These are phyloP conservation scores for Tupiocoris notatus DNA, from an alignment of 2,888 invertebrate species.

Conservation along the genomic window DNA sequence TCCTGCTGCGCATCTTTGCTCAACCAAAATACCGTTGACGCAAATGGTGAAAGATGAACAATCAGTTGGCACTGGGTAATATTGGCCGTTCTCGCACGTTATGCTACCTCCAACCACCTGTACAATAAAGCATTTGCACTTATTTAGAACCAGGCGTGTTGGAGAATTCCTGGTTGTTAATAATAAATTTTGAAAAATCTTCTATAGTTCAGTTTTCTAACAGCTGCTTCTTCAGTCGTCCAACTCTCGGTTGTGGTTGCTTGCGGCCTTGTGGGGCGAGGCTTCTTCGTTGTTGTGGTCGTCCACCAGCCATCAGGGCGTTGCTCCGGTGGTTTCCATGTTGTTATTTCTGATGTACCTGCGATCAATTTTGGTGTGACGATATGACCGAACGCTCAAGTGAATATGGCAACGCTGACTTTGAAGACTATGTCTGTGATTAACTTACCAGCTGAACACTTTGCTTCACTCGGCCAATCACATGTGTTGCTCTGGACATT, in stretches of 20 bases:
- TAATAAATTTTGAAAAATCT: neutral
- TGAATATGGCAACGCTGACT: too few species aligned
- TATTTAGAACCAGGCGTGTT: too few species aligned
- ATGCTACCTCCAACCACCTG: constrained; percentile 6
- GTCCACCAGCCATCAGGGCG: constrained; percentile 40
- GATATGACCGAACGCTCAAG: too few species aligned
- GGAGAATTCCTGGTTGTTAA: too few species aligned
- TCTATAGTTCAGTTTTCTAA: neutral
- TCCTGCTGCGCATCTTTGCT: constrained; percentile 75
- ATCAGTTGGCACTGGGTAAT: constrained; percentile 63
- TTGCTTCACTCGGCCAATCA: constrained; percentile 77
- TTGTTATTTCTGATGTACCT: constrained; percentile 11
- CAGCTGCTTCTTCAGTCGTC: constrained; percentile 32
- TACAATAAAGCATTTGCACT: too few species aligned
- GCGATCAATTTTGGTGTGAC: neutral
- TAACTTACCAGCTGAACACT: constrained; percentile 57
- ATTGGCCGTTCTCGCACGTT: constrained; percentile 53
- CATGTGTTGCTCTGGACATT: constrained; percentile 66
- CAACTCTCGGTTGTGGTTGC: constrained; percentile 46
- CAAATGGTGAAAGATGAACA: constrained; percentile 78
- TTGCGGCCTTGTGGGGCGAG: constrained; percentile 46
- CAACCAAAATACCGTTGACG: constrained; percentile 67
- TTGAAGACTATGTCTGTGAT: too few species aligned
- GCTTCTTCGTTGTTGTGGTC: constrained; percentile 43
- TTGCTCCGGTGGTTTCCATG: constrained; percentile 17